Percentiles rank a stretch among this genome's conserved stretches.
These are phyloP conservation scores for Oscheius myriophilus DNA, from an alignment of 2,888 invertebrate species.

Conservation along the genomic window DNA sequence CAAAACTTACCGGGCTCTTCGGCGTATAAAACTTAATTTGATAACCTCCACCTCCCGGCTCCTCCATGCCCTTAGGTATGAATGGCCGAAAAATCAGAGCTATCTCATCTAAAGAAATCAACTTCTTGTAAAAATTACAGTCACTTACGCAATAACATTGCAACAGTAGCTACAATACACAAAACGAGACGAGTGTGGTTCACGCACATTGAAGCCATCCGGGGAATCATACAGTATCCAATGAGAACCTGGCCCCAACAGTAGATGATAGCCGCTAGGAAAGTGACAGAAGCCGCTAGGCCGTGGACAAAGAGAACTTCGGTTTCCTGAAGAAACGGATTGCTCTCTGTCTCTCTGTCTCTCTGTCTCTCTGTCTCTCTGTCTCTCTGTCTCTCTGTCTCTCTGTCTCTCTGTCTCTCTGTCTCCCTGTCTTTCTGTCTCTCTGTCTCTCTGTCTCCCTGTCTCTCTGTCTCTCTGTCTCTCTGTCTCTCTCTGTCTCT, in stretches of 20 bases:
- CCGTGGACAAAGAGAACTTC: constrained; percentile 18
- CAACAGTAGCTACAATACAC: constrained; percentile 9
- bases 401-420: too few species aligned
- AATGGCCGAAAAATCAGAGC: constrained; percentile 12
- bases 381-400: too few species aligned
- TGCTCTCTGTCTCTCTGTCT: too few species aligned
- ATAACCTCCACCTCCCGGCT: not conserved
- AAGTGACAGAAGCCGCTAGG: constrained; percentile 15
- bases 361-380: too few species aligned
- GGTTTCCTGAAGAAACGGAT: constrained; percentile 27
- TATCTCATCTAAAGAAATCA: constrained; percentile 9
- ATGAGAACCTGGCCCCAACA: constrained; percentile 29
- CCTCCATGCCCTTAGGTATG: not conserved
- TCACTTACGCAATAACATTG: constrained; percentile 22
- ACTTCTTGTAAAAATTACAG: not conserved
- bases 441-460: too few species aligned
- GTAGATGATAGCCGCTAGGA: constrained; percentile 13
- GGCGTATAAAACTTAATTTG: not conserved
- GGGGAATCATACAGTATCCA: constrained; percentile 28
- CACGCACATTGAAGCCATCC: constrained; percentile 15
- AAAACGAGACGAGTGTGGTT: constrained; percentile 16
- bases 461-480: too few species aligned
- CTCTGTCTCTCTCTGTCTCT: too few species aligned
- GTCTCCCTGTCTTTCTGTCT: too few species aligned
- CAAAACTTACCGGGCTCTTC: not conserved